Conservation (phyloP, 2,113 vertebrate genomes). For the Elephantulus edwardii region DNA sequence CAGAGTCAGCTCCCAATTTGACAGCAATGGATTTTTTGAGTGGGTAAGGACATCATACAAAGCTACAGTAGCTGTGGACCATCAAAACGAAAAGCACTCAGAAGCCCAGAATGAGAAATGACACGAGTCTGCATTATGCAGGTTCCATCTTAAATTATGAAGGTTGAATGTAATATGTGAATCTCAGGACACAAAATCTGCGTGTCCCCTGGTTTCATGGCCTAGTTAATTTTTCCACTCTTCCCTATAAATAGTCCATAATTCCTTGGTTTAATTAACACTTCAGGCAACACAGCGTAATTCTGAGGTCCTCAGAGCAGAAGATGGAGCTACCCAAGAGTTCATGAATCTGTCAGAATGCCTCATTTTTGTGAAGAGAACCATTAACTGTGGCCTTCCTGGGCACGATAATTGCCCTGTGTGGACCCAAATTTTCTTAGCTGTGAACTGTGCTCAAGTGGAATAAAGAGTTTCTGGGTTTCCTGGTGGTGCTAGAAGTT, state of each 20-base stretch:
- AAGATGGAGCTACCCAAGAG: constrained; percentile 30
- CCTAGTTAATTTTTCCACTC: constrained; percentile 61
- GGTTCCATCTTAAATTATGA: constrained; percentile 38
- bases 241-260: constrained; percentile 57
- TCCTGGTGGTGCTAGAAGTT: neutral
- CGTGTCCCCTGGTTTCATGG: constrained; percentile 35
- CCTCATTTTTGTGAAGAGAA: constrained; percentile 51
- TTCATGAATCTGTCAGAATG: constrained; percentile 60
- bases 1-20: no score
- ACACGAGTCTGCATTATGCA: neutral
- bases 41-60: no score
- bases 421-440: constrained; percentile 39
- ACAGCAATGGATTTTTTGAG: no score
- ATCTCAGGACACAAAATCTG: constrained; percentile 32
- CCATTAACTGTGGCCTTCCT: constrained; percentile 49
- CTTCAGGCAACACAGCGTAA: constrained; percentile 49
- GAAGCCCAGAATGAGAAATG: neutral
- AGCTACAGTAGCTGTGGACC: neutral
- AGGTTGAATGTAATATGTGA: constrained; percentile 1
- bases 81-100: neutral
- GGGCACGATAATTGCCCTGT: neutral
- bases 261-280: constrained; percentile 67
- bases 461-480: neutral
- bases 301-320: constrained; percentile 32
- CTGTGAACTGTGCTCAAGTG: neutral